These are phyloP conservation scores for Erpetoichthys calabaricus DNA, from an alignment of 2,797 vertebrate genomes.

Conservation along the genomic window DNA sequence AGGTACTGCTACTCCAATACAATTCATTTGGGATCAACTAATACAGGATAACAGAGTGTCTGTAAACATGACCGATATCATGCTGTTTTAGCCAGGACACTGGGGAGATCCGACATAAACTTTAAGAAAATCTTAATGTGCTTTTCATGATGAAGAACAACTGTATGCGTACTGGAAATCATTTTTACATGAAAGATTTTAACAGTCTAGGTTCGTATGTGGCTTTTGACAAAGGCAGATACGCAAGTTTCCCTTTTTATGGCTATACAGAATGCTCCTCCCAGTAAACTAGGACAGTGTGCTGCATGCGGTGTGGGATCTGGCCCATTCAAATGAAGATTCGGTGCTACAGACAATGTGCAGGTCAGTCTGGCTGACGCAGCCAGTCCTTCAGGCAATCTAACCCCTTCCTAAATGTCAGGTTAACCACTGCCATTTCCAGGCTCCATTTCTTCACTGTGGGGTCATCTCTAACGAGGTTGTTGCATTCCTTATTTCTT, in stretches of 20 bases:
- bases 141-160: slow-evolving; percentile 16
- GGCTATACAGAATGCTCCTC: no score
- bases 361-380: no score
- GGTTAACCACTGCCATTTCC: slow-evolving; percentile 3
- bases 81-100: slow-evolving; percentile 36
- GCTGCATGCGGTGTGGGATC: no score
- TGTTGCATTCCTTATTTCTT: slow-evolving; percentile 15
- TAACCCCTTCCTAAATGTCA: no score
- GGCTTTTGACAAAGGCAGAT: no score
- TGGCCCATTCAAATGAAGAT: no score
- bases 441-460: slow-evolving; percentile 8
- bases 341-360: no score
- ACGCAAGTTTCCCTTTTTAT: no score
- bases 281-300: no score
- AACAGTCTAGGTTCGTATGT: no score
- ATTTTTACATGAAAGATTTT: not conserved
- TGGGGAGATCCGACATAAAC: slow-evolving; percentile 28
- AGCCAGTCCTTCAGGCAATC: no score
- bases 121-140: slow-evolving; percentile 18
- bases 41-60: slow-evolving; percentile 34
- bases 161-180: slow-evolving; percentile 24
- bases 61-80: slow-evolving; percentile 34
- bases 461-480: not conserved
- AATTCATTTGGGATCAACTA: slow-evolving; percentile 22
- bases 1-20: not conserved